Percentiles rank a stretch among this genome's conserved stretches.
Evolutionary conservation across 1,140 invertebrate genomes (phyloP).

Genomic region (Bombus polaris): DNA sequence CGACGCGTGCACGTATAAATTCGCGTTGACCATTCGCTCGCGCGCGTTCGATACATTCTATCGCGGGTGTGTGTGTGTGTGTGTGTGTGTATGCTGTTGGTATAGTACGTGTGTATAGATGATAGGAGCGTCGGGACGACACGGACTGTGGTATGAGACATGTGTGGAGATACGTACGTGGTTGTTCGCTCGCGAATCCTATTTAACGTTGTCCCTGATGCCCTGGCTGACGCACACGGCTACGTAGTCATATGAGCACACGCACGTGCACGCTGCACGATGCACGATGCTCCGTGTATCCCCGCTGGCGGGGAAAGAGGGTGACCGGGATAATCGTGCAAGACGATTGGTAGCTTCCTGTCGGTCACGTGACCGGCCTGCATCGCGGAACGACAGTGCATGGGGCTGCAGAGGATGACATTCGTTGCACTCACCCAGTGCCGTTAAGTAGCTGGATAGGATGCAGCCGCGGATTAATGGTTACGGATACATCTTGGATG

Average conservation of each 20-base stretch:
- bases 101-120: neutral
- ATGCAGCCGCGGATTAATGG: conserved; percentile 55
- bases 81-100: too few species aligned
- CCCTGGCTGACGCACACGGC: conserved; percentile 64
- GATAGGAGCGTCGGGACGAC: neutral
- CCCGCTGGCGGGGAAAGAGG: conserved; percentile 52
- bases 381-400: conserved; percentile 65
- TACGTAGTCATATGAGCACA: conserved; percentile 19
- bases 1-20: conserved; percentile 43
- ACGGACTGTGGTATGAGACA: neutral
- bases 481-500: conserved; percentile 31
- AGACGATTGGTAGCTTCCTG: conserved; percentile 83
- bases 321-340: conserved; percentile 79
- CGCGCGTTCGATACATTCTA: neutral
- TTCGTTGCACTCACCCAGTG: conserved; percentile 74
- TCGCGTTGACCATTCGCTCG: conserved; percentile 23
- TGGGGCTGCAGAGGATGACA: conserved; percentile 72
- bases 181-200: conserved; percentile 70
- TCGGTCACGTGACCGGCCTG: conserved; percentile 79
- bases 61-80: too few species aligned
- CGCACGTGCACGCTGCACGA: conserved; percentile 46
- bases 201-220: conserved; percentile 82
- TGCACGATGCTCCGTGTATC: conserved; percentile 13
- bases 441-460: conserved; percentile 59
- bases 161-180: conserved; percentile 36